These are phyloP conservation scores for Gopherus flavomarginatus DNA, from an alignment of 2,113 vertebrate species.

Conservation along the genomic window DNA sequence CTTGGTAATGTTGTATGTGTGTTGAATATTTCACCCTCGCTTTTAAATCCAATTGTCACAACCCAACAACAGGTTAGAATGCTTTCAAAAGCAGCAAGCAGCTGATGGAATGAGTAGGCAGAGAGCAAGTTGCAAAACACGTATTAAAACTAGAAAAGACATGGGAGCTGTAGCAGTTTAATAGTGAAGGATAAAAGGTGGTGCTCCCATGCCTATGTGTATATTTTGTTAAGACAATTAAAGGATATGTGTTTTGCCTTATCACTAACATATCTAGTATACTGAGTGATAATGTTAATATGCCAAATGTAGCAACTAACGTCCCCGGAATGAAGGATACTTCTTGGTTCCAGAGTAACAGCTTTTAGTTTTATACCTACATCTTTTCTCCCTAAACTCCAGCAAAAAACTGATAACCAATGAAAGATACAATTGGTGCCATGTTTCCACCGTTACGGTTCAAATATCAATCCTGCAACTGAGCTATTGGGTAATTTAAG, in stretches of 20 bases:
- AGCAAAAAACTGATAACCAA: background rate
- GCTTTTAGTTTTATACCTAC: background rate
- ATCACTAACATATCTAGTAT: background rate
- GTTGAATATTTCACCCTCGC: conserved; percentile 2
- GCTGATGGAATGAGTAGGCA: background rate
- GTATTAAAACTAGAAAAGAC: background rate
- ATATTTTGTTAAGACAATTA: conserved; percentile 1
- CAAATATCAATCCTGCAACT: background rate
- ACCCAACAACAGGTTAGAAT: background rate
- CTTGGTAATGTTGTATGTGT: background rate
- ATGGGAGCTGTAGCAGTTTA: background rate
- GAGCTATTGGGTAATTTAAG: background rate
- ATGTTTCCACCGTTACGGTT: background rate
- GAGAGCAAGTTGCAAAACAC: background rate
- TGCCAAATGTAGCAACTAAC: background rate
- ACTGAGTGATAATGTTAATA: conserved; percentile 1
- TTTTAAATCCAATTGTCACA: background rate
- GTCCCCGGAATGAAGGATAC: conserved; percentile 14
- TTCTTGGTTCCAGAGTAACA: background rate
- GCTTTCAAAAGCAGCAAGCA: background rate
- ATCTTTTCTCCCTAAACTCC: background rate
- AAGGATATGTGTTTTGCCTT: conserved; percentile 6
- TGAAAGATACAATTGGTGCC: background rate
- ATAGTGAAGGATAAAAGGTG: background rate
- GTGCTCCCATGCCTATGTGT: background rate